Evolutionary conservation across 2,113 vertebrate species (phyloP).

Genomic region (Microtus ochrogaster): DNA sequence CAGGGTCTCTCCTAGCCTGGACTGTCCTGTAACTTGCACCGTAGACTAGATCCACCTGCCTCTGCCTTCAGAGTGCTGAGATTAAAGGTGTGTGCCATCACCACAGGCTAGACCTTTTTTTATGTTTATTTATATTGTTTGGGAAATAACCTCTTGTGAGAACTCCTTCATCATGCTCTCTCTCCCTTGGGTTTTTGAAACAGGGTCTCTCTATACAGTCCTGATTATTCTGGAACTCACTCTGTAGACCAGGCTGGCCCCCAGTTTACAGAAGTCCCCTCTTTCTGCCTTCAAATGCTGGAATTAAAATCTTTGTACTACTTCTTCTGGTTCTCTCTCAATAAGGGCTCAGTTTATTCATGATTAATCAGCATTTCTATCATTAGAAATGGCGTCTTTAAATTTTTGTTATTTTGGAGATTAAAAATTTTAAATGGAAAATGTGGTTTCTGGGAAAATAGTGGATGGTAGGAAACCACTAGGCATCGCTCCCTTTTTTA

Average conservation of each 20-base stretch:
- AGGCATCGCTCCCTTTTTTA: background rate
- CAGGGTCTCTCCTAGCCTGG: background rate
- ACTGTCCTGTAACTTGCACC: background rate
- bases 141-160: background rate
- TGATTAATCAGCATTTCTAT: background rate
- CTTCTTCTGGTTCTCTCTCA: background rate
- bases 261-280: background rate
- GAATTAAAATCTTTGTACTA: background rate
- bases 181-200: background rate
- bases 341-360: background rate
- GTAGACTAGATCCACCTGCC: too few relatives aligned
- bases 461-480: background rate
- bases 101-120: too few relatives aligned
- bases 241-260: background rate
- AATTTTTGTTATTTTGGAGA: constrained; percentile 13
- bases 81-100: too few relatives aligned
- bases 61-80: too few relatives aligned
- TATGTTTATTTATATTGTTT: background rate
- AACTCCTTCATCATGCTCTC: background rate
- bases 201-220: too few relatives aligned
- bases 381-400: background rate
- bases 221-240: background rate
- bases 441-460: background rate
- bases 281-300: background rate
- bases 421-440: background rate